Evolutionary conservation across 2,797 vertebrate species (phyloP).

Genomic region (Hippopotamyrus pictus): DNA sequence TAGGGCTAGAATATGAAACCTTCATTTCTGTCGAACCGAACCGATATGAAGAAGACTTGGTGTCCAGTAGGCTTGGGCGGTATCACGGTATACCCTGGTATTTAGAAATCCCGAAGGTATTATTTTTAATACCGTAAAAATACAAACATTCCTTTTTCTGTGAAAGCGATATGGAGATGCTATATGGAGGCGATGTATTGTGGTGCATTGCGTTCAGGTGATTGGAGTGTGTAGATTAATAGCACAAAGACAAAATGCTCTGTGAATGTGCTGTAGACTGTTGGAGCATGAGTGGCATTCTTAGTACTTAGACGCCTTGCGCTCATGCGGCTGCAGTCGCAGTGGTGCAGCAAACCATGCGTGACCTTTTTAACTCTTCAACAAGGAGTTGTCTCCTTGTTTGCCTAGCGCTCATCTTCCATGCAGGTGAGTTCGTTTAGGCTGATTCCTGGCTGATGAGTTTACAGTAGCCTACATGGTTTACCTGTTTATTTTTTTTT

Average conservation of each 20-base stretch:
- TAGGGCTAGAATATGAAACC: not conserved
- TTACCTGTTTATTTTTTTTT: not conserved
- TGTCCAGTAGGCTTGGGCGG: not conserved
- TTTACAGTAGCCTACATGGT: not conserved
- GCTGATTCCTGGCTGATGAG: not conserved
- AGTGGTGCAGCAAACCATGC: not conserved
- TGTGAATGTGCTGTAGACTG: not conserved
- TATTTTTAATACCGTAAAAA: not conserved
- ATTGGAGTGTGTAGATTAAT: not conserved
- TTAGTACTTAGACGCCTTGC: not conserved
- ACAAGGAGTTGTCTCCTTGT: not conserved
- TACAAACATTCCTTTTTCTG: not conserved
- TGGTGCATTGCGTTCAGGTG: not conserved
- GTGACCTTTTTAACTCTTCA: not conserved
- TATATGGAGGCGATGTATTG: not conserved
- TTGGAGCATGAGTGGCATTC: not conserved
- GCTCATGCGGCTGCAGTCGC: not conserved
- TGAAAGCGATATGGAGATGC: not conserved
- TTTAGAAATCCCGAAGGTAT: not conserved
- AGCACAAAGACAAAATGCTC: not conserved
- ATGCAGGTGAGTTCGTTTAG: not conserved
- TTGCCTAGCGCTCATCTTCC: not conserved
- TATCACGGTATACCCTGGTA: not conserved
- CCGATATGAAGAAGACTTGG: slow-evolving; percentile 18
- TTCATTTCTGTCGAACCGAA: not conserved